phyloP scores from a whole-genome alignment of 1,140 invertebrate genomes.

The Carposina sasakii region DNA sequence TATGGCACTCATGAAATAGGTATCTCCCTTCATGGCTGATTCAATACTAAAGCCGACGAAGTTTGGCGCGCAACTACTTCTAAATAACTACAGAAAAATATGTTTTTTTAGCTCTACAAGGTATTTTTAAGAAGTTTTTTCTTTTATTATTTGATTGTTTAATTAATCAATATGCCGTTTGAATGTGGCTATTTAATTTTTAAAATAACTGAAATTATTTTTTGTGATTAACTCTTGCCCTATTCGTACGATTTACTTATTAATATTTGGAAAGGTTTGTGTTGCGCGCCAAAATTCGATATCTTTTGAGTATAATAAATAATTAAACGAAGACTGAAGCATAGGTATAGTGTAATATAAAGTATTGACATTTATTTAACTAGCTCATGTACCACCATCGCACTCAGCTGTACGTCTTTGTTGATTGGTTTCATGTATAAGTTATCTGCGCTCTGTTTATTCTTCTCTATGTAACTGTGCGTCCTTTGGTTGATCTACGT shows the following conservation, averaged over 20 bases:
- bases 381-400: slow-evolving; percentile 41
- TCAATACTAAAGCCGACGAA: too few species aligned
- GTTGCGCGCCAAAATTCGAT: slow-evolving; percentile 28
- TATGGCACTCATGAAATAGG: too few species aligned
- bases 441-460: too few species aligned
- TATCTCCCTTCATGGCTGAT: too few species aligned
- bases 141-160: not conserved
- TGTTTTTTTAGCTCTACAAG: too few species aligned
- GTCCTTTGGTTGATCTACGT: too few species aligned
- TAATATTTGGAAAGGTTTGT: slow-evolving; percentile 5
- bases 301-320: slow-evolving; percentile 57
- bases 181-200: not conserved
- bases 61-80: too few species aligned
- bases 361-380: slow-evolving; percentile 56
- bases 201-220: not conserved
- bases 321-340: slow-evolving; percentile 68
- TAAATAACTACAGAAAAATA: too few species aligned
- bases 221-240: not conserved
- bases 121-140: too few species aligned
- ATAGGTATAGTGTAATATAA: slow-evolving; percentile 67
- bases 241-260: not conserved
- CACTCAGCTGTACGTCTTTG: slow-evolving; percentile 31
- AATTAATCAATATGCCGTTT: not conserved
- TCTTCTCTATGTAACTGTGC: too few species aligned
- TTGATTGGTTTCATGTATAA: not conserved